A percentile compares a stretch with the other conserved stretches of the same genome.
Evolutionary conservation across 2,888 invertebrate genomes (phyloP).

Genomic region (Acleris cristana): DNA sequence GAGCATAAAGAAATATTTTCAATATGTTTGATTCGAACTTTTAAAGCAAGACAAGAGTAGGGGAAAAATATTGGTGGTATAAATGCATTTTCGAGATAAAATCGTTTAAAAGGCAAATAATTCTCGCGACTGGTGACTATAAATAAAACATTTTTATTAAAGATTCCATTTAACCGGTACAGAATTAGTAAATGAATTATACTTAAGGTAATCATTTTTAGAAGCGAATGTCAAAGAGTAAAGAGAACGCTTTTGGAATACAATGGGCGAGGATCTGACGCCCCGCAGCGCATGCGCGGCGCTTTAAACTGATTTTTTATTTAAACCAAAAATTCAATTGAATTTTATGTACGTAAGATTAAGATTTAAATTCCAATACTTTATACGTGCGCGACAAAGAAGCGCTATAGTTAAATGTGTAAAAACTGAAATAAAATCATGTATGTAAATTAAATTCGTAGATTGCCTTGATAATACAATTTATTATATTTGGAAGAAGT

Average conservation of each 20-base stretch:
- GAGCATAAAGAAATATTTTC: no score
- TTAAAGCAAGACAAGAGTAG: no score
- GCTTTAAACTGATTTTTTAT: neutral
- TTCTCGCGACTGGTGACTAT: neutral
- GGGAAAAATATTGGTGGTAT: no score
- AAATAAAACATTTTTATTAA: constrained; percentile 6
- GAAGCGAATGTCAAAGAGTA: constrained; percentile 73
- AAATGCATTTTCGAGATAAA: neutral
- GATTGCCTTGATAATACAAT: constrained; percentile 60
- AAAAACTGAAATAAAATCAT: constrained; percentile 74
- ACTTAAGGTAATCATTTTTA: constrained; percentile 76
- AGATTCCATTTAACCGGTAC: constrained; percentile 40
- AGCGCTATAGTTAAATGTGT: constrained; percentile 61
- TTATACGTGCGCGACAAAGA: constrained; percentile 4
- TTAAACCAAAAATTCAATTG: neutral
- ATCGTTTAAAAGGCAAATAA: neutral
- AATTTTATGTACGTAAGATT: neutral
- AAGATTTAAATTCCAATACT: constrained; percentile 9
- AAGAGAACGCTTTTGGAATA: constrained; percentile 71
- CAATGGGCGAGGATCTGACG: constrained; percentile 69
- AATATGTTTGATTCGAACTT: no score
- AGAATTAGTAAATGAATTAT: constrained; percentile 68
- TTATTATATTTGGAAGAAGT: constrained; percentile 45
- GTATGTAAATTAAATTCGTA: constrained; percentile 79
- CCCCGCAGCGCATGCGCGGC: constrained; percentile 68